These are phyloP conservation scores for Psittacula cyanocephala DNA, from an alignment of 2,113 vertebrate genomes.

Conservation along the genomic window DNA sequence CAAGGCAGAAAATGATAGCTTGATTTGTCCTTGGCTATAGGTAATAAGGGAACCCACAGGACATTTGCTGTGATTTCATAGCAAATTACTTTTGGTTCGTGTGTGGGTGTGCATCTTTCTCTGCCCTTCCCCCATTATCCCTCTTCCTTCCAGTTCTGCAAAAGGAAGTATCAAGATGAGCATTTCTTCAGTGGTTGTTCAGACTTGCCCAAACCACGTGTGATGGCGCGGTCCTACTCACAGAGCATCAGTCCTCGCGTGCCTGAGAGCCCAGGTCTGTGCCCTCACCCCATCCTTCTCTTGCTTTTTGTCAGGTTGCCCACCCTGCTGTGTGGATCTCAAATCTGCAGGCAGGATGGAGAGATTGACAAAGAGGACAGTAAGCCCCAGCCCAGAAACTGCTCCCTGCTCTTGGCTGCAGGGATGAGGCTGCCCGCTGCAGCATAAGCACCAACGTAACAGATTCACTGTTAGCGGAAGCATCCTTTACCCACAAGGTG, in stretches of 20 bases:
- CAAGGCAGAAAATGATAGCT: not conserved
- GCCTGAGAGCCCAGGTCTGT: not conserved
- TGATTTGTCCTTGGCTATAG: not conserved
- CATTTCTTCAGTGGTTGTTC: not conserved
- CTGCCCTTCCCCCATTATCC: not conserved
- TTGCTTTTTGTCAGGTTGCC: not conserved
- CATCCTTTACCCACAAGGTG: not conserved
- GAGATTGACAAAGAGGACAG: not conserved
- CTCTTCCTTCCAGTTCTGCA: not conserved
- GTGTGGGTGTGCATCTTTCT: not conserved
- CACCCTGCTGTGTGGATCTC: not conserved
- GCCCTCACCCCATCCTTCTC: not conserved
- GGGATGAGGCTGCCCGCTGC: not conserved
- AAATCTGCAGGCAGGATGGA: not conserved
- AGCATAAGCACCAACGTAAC: not conserved
- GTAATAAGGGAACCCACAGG: not conserved
- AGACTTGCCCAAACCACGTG: not conserved
- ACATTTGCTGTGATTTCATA: not conserved
- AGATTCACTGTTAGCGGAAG: fast-evolving
- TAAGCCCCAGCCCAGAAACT: not conserved
- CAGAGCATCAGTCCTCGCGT: fast-evolving
- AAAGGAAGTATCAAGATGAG: not conserved
- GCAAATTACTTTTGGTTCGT: not conserved
- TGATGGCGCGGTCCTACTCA: fast-evolving
- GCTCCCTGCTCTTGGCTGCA: not conserved